A percentile compares a stretch with the other conserved stretches of the same genome.
phyloP scores from a whole-genome alignment of 2,113 vertebrate species.

The Synchiropus splendidus region DNA sequence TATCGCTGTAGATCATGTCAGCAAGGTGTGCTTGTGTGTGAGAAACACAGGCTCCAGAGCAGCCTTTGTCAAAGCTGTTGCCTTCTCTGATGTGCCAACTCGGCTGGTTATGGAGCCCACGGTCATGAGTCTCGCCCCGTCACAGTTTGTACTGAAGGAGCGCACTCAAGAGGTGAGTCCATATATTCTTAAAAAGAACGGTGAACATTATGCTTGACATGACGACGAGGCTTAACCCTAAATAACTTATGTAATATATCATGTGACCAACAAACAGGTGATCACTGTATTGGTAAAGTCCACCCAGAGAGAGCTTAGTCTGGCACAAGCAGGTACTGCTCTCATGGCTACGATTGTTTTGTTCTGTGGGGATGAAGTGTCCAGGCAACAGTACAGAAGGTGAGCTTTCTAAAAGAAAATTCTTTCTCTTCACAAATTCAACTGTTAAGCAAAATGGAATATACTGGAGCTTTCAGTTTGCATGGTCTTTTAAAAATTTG shows the following conservation, averaged over 20 bases:
- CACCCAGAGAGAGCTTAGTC: conserved; percentile 51
- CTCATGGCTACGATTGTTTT: conserved; percentile 75
- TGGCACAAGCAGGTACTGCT: conserved; percentile 42
- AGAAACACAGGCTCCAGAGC: conserved; percentile 86
- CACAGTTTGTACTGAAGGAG: conserved; percentile 88
- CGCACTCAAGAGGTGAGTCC: conserved; percentile 74
- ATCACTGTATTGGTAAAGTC: conserved; percentile 77
- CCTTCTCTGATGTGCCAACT: conserved; percentile 69
- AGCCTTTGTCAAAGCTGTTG: conserved; percentile 82
- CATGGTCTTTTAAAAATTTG: too few relatives aligned
- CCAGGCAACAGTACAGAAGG: conserved; percentile 85
- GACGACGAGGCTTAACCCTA: background rate
- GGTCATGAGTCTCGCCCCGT: conserved; percentile 75
- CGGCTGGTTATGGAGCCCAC: conserved; percentile 65
- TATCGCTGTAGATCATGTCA: conserved; percentile 59
- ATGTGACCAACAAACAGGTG: too few relatives aligned
- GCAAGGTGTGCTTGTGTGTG: conserved; percentile 70
- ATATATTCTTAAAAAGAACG: background rate
- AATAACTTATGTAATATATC: too few relatives aligned
- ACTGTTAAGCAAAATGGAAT: too few relatives aligned
- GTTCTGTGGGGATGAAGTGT: conserved; percentile 90
- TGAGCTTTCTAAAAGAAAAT: conserved; percentile 32
- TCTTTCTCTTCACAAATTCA: too few relatives aligned
- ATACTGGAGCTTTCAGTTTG: too few relatives aligned
- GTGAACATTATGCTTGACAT: background rate